Conservation (phyloP, 2,113 vertebrate genomes). For the Dipodomys ordii region DNA sequence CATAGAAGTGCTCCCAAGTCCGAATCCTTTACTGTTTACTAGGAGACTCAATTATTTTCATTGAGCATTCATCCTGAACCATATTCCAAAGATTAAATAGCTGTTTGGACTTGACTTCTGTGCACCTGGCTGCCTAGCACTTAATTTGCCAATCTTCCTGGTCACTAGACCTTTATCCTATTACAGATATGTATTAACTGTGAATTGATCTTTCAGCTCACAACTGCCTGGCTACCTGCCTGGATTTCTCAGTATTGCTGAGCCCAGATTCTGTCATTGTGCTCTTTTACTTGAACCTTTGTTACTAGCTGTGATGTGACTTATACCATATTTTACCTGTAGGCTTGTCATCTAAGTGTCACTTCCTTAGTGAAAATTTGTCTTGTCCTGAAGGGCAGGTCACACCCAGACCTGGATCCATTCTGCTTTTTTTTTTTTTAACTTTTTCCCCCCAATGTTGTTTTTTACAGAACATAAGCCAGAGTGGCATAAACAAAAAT, state of each 20-base stretch:
- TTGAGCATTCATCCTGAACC: neutral
- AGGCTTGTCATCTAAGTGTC: neutral
- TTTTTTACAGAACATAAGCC: neutral
- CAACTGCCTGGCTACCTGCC: slow-evolving; percentile 29
- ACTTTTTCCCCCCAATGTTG: neutral
- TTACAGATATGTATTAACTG: slow-evolving; percentile 19
- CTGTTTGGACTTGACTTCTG: neutral
- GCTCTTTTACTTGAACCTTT: neutral
- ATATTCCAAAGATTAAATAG: slow-evolving; percentile 4
- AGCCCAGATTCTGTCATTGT: slow-evolving; percentile 57
- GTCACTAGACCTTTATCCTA: neutral
- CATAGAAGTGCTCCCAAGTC: neutral
- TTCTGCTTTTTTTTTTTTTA: neutral
- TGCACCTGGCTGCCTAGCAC: neutral
- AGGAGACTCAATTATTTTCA: neutral
- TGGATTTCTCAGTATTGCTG: slow-evolving; percentile 11
- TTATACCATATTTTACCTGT: neutral
- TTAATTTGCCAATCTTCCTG: neutral
- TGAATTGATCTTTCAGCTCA: slow-evolving; percentile 30
- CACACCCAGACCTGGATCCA: neutral
- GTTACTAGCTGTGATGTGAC: neutral
- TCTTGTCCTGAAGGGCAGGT: neutral
- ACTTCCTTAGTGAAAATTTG: neutral
- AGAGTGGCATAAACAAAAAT: neutral
- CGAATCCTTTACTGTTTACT: neutral